Conservation (phyloP, 2,888 invertebrate species). For the Eilema griseolum region DNA sequence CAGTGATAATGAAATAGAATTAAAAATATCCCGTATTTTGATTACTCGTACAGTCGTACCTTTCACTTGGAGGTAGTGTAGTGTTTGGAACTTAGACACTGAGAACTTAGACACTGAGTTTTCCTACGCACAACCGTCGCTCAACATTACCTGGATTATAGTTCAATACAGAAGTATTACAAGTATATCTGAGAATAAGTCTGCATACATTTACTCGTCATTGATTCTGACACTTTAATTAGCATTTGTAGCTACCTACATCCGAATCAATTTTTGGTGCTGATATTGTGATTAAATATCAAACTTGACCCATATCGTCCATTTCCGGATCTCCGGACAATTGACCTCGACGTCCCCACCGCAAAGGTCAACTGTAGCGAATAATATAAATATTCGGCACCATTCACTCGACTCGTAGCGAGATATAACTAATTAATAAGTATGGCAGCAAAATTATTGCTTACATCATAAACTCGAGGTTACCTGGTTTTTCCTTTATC, state of each 20-base stretch:
- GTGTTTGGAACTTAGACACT: neutral
- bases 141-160: neutral
- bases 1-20: neutral
- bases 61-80: neutral
- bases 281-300: slow-evolving; percentile 38
- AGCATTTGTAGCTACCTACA: slow-evolving; percentile 15
- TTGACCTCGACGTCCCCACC: slow-evolving; percentile 61
- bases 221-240: slow-evolving; percentile 24
- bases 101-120: neutral
- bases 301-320: slow-evolving; percentile 65
- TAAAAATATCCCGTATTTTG: neutral
- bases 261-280: slow-evolving; percentile 25
- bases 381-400: slow-evolving; percentile 53
- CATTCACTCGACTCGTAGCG: slow-evolving; percentile 51
- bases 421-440: slow-evolving; percentile 42
- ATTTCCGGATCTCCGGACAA: slow-evolving; percentile 62
- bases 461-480: slow-evolving; percentile 27
- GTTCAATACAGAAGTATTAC: neutral
- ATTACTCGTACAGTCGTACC: too few species aligned
- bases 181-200: slow-evolving; percentile 26
- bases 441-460: slow-evolving; percentile 27
- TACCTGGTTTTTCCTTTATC: slow-evolving; percentile 25
- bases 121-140: neutral
- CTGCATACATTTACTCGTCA: slow-evolving; percentile 27
- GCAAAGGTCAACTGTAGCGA: slow-evolving; percentile 58